phyloP scores from a whole-genome alignment of 1,140 invertebrate species.

The Drosophila lini region DNA sequence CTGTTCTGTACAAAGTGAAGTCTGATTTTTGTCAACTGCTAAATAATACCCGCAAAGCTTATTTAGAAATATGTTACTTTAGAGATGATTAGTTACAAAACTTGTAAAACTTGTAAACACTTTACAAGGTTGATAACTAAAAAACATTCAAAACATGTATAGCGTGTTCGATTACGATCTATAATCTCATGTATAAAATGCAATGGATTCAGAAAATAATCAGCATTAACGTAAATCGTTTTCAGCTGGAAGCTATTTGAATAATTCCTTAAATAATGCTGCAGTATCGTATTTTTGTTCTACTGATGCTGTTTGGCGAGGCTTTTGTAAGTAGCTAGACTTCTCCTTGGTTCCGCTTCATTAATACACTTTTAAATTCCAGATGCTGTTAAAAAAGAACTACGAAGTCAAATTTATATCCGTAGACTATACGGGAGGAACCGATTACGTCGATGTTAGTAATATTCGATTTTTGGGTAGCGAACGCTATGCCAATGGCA shows the following conservation, averaged over 20 bases:
- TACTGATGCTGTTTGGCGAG: background rate
- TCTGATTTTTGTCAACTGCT: no score
- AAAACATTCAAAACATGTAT: background rate
- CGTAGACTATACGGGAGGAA: background rate
- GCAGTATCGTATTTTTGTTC: background rate
- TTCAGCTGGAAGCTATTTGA: background rate
- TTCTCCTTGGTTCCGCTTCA: background rate
- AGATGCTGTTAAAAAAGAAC: background rate
- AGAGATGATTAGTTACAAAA: background rate
- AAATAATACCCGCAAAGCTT: no score
- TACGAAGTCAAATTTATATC: background rate
- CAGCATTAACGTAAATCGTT: background rate
- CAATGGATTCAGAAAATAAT: no score
- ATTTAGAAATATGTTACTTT: background rate
- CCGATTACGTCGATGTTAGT: background rate
- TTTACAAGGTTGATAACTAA: background rate
- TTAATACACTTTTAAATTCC: background rate
- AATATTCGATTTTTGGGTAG: conserved; percentile 19
- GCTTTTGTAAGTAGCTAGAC: background rate
- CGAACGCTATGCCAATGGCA: conserved; percentile 38
- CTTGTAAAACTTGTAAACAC: no score
- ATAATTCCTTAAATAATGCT: background rate
- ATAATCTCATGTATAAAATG: background rate
- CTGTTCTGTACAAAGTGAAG: no score
- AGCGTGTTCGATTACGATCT: background rate